A percentile compares a stretch with the other conserved stretches of the same genome.
These are phyloP conservation scores for Epirrhoe alternata DNA, from an alignment of 2,888 invertebrate species.

Conservation along the genomic window DNA sequence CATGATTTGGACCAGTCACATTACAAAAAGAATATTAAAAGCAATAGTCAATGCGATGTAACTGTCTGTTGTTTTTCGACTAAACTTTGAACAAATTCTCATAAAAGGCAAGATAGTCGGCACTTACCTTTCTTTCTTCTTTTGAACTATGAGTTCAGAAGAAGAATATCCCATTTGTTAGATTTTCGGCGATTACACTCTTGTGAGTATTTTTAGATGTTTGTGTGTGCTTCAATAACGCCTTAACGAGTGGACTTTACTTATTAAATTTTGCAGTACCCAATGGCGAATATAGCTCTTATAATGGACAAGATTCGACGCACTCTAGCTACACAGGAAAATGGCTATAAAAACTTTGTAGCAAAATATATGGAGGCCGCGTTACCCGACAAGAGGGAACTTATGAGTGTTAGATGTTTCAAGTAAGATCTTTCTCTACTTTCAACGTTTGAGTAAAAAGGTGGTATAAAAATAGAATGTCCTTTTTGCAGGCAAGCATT, in stretches of 20 bases:
- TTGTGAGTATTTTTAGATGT: too few species aligned
- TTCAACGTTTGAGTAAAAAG: not conserved
- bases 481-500: conserved; percentile 84
- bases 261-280: conserved; percentile 83
- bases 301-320: conserved; percentile 91
- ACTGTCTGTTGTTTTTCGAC: too few species aligned
- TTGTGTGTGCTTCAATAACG: too few species aligned
- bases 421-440: conserved; percentile 61
- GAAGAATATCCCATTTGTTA: too few species aligned
- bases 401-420: conserved; percentile 76
- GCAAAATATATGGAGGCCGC: conserved; percentile 86
- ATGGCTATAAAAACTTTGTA: conserved; percentile 91
- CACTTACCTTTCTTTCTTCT: too few species aligned
- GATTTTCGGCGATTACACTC: too few species aligned
- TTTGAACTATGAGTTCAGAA: too few species aligned
- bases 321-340: conserved; percentile 84
- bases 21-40: too few species aligned
- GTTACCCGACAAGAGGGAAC: conserved; percentile 66
- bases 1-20: too few species aligned
- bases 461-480: not conserved
- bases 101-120: too few species aligned
- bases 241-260: not conserved
- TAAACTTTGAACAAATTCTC: too few species aligned
- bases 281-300: conserved; percentile 88
- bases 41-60: too few species aligned